These are phyloP conservation scores for Moxostoma hubbsi DNA, from an alignment of 2,797 vertebrate genomes.

Conservation along the genomic window DNA sequence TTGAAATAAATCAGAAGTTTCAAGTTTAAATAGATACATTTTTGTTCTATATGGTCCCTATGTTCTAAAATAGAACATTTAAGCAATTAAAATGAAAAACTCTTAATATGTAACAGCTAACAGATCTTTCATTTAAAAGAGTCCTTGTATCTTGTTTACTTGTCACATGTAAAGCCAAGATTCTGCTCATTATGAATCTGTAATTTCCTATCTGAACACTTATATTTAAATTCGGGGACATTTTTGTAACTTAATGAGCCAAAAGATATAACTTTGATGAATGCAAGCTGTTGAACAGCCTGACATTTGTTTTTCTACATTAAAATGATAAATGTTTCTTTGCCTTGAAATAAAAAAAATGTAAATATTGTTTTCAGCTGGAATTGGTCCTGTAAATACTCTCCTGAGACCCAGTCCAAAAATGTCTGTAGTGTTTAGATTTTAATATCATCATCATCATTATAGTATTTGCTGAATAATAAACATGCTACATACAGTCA, in stretches of 20 bases:
- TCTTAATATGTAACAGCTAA: not conserved
- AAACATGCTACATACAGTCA: not conserved
- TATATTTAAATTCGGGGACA: not conserved
- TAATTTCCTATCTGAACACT: slow-evolving; percentile 9
- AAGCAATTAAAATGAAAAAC: not conserved
- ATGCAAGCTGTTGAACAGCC: not conserved
- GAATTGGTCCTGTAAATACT: no score
- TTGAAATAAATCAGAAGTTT: no score
- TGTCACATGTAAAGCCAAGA: not conserved
- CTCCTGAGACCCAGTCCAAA: no score
- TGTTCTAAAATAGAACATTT: not conserved
- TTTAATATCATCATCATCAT: not conserved
- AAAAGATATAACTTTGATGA: slow-evolving; percentile 26
- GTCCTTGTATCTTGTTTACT: slow-evolving; percentile 21
- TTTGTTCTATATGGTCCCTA: no score
- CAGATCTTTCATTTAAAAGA: not conserved
- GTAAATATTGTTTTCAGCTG: no score
- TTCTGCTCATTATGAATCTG: slow-evolving; percentile 23
- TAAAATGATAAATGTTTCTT: not conserved
- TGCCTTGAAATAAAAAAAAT: not conserved
- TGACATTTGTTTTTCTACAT: not conserved
- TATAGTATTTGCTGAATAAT: not conserved
- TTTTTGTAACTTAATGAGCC: slow-evolving; percentile 23
- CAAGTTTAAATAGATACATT: no score
- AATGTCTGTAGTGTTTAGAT: not conserved